A percentile compares a stretch with the other conserved stretches of the same genome.
Conservation (phyloP, 2,888 invertebrate species). For the Carcina quercana region DNA sequence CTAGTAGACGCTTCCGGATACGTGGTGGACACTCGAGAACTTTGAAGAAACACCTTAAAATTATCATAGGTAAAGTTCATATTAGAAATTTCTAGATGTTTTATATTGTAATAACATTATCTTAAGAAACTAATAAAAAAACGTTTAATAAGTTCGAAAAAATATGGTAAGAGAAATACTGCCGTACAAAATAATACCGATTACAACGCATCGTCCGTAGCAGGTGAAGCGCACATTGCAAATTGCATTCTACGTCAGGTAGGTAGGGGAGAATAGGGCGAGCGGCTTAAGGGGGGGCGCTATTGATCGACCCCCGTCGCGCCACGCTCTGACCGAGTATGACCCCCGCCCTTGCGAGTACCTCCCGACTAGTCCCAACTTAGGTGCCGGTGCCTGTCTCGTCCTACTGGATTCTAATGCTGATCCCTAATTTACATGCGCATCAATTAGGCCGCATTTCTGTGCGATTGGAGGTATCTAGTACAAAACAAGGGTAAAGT, state of each 20-base stretch:
- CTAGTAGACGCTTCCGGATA: too few relatives aligned
- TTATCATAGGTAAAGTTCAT: too few relatives aligned
- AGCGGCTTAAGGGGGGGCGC: slow-evolving; percentile 32
- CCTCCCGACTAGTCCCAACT: slow-evolving; percentile 18
- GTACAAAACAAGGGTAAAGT: too few relatives aligned
- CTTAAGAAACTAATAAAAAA: too few relatives aligned
- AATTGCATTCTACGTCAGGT: slow-evolving; percentile 40
- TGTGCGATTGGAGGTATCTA: too few relatives aligned
- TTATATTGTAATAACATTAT: too few relatives aligned
- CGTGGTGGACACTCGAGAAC: too few relatives aligned
- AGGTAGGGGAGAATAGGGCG: slow-evolving; percentile 24
- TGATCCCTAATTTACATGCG: slow-evolving; percentile 1
- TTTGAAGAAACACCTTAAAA: too few relatives aligned
- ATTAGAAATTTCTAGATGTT: too few relatives aligned
- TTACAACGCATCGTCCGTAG: background rate
- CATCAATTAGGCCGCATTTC: too few relatives aligned
- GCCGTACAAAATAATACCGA: background rate
- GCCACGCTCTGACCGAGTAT: slow-evolving; percentile 63
- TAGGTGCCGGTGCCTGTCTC: background rate
- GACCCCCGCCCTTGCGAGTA: slow-evolving; percentile 43
- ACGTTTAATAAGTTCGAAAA: too few relatives aligned
- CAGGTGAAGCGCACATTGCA: slow-evolving; percentile 22
- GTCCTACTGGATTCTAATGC: slow-evolving; percentile 7
- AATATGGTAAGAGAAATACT: too few relatives aligned
- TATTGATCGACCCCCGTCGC: slow-evolving; percentile 64